Evolutionary conservation across 2,797 vertebrate species (phyloP).

Genomic region (Crax fasciolata): DNA sequence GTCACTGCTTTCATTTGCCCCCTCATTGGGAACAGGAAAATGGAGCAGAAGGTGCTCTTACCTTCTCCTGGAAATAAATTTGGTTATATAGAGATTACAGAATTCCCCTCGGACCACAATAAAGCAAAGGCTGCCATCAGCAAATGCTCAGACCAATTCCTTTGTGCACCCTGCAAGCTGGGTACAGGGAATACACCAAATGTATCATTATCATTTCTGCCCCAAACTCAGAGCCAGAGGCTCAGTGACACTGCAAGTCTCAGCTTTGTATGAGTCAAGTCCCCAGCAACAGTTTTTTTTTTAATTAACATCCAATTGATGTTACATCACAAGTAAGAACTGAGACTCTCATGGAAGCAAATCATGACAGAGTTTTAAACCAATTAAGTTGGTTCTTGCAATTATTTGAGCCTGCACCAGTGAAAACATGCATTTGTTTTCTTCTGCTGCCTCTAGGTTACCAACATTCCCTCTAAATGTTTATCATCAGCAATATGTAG

Average conservation of each 20-base stretch:
- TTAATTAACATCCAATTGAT: neutral
- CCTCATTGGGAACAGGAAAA: neutral
- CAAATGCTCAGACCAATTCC: neutral
- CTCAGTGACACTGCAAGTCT: neutral
- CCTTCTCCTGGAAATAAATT: neutral
- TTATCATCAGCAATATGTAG: slow-evolving; percentile 54
- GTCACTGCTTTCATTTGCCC: neutral
- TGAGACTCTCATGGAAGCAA: neutral
- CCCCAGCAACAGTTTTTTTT: too few species aligned
- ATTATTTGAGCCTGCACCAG: slow-evolving; percentile 6
- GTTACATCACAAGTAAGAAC: neutral
- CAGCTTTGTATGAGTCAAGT: neutral
- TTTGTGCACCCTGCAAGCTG: neutral
- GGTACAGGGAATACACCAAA: neutral
- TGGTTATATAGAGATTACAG: neutral
- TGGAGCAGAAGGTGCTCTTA: neutral
- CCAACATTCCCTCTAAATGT: slow-evolving; percentile 7
- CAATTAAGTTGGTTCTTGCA: neutral
- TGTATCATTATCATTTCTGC: neutral
- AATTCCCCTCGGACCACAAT: neutral
- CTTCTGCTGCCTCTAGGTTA: slow-evolving; percentile 16
- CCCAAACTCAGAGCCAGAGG: neutral
- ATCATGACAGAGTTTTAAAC: neutral
- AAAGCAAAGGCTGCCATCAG: neutral
- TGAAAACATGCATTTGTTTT: slow-evolving; percentile 15